Evolutionary conservation across 1,140 invertebrate species (phyloP), one percentile per base, ranked within the genome.

Genomic region (Solen grandis): DNA sequence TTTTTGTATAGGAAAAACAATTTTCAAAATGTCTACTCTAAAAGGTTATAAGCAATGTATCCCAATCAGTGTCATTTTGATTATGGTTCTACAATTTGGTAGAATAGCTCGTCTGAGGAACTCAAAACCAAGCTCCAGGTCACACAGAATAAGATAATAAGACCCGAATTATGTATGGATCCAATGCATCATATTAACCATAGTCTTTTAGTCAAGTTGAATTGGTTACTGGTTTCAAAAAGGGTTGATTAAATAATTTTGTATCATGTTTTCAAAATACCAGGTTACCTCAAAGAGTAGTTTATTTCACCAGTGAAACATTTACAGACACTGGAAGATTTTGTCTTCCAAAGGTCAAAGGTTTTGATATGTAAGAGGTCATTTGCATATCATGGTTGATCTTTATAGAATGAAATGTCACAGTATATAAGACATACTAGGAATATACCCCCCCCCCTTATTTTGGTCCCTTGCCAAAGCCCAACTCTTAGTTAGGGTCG

Each of bases 71-170:
- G 62, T n/a, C n/a, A n/a, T 31, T 65, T 65, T 65, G 62, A 65
- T 4, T 65, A 65, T 65, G 62, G 62, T 65, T 65, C 5, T 65
- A n/a, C 62, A 31, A 33, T 65, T 13, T 65, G 62, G 62, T 65
- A 33, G 8, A 65, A 33, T 25, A 31, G 31, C 29, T 65, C 38
- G 62, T 1, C 62, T 33, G 31, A 65, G 62, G 62, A 65, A 35
- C 31, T 65, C 19, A 31, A 38, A 65, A 65, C n/a, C 38, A 65
- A 65, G 25, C 38, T 65, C 16, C 31, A 65, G 62, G 62, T 65
- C 62, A 65, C 29, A 14, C 62, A 65, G 0, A 65, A 65, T n/a
- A 65, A 38, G 25, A 65, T 65, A 22, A 65, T 33, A 13, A 65
- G 62, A 38, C 38, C 38, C 38, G 31, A 35, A 22, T 65, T 65